These are phyloP conservation scores for Apteryx owenii DNA, from an alignment of 2,113 vertebrate species.

Conservation along the genomic window DNA sequence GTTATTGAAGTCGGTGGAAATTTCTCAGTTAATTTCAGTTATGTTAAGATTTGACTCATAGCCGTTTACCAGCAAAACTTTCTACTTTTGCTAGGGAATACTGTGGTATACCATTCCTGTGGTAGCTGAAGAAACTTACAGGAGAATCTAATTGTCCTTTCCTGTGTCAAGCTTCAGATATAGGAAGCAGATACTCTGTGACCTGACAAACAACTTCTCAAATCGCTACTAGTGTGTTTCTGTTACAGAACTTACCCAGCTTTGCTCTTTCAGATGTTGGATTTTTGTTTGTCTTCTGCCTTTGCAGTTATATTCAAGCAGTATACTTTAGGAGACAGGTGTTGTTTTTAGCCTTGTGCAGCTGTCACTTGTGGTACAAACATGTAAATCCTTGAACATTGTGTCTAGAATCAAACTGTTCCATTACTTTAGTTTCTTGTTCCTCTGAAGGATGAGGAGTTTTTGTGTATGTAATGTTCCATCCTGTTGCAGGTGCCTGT, in stretches of 20 bases:
- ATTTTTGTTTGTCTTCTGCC: not conserved
- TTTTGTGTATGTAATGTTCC: not conserved
- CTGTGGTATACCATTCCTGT: not conserved
- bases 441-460: not conserved
- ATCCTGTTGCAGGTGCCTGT: not conserved
- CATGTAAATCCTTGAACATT: not conserved
- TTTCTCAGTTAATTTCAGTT: not conserved
- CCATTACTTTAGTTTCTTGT: not conserved
- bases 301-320: not conserved
- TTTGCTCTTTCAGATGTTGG: not conserved
- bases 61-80: no score
- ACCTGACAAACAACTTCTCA: not conserved
- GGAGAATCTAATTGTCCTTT: constrained; percentile 1
- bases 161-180: not conserved
- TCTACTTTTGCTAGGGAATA: not conserved
- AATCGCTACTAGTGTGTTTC: not conserved
- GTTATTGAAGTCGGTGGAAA: not conserved
- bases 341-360: not conserved
- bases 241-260: not conserved
- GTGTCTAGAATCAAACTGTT: not conserved
- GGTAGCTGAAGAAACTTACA: not conserved
- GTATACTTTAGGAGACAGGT: not conserved
- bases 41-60: not conserved
- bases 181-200: not conserved
- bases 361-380: not conserved